A percentile compares a stretch with the other conserved stretches of the same genome.
Evolutionary conservation across 2,113 vertebrate genomes (phyloP).

Genomic region (Labeo rohita): DNA sequence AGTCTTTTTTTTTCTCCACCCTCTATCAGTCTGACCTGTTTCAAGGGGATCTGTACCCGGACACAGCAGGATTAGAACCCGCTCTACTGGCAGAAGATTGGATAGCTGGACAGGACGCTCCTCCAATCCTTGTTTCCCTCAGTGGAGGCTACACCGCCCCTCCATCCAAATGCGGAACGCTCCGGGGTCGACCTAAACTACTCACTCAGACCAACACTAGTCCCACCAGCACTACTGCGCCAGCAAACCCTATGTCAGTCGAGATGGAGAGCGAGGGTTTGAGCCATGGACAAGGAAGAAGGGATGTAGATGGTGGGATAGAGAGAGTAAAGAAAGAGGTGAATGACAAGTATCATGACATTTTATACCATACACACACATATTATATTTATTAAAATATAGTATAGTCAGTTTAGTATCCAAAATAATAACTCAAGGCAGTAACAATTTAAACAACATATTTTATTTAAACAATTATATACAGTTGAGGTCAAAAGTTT

Average conservation of each 20-base stretch:
- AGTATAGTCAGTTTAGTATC: too few species aligned
- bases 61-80: conserved; percentile 76
- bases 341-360: not conserved
- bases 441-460: too few species aligned
- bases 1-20: not conserved
- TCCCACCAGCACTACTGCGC: not conserved
- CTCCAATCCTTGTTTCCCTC: conserved; percentile 73
- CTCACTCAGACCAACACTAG: conserved; percentile 47
- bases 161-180: conserved; percentile 73
- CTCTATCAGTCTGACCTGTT: conserved; percentile 78
- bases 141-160: conserved; percentile 73
- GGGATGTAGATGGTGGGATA: conserved; percentile 61
- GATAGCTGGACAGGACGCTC: conserved; percentile 77
- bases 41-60: conserved; percentile 79
- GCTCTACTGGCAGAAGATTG: conserved; percentile 80
- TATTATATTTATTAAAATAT: too few species aligned
- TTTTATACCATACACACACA: not conserved
- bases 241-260: conserved; percentile 1
- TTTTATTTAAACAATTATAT: too few species aligned
- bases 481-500: too few species aligned
- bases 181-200: conserved; percentile 68
- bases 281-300: conserved; percentile 41
- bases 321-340: conserved; percentile 75
- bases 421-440: too few species aligned
- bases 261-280: conserved; percentile 65